Percentiles rank a stretch among this genome's conserved stretches.
Conservation (phyloP, 2,888 invertebrate genomes). For the Sarcophaga carnaria region DNA sequence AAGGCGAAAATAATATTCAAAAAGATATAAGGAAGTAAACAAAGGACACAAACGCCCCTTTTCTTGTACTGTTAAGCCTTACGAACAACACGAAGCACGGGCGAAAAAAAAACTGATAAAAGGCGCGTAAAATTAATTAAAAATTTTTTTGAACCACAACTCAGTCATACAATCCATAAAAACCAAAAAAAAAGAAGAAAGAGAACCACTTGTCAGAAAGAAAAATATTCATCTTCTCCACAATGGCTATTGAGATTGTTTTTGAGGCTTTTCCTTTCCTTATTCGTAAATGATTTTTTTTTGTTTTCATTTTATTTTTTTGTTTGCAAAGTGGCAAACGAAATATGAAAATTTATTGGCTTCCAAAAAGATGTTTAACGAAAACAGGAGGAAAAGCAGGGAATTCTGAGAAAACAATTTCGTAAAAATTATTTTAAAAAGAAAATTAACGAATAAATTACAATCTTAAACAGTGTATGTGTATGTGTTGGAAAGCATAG, state of each 20-base stretch:
- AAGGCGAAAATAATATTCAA: conserved; percentile 20
- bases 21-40: conserved; percentile 24
- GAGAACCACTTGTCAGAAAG: conserved; percentile 21
- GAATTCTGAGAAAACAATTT: background rate
- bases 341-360: conserved; percentile 44
- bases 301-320: background rate
- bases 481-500: background rate
- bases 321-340: conserved; percentile 26
- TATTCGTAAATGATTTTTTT: conserved; percentile 6
- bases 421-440: background rate
- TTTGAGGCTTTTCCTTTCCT: conserved; percentile 11
- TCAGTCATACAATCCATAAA: conserved; percentile 14
- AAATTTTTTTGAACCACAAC: conserved; percentile 31
- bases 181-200: background rate
- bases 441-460: background rate
- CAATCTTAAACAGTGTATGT: background rate
- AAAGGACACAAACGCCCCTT: background rate
- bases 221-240: conserved; percentile 31
- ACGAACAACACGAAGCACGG: background rate
- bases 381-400: background rate
- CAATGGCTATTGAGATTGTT: conserved; percentile 39
- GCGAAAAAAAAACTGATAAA: conserved; percentile 26
- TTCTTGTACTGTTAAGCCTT: background rate
- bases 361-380: background rate
- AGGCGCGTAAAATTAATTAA: conserved; percentile 60